Evolutionary conservation across 2,888 invertebrate species (phyloP).

Genomic region (Sinodicranocentrus sp.): DNA sequence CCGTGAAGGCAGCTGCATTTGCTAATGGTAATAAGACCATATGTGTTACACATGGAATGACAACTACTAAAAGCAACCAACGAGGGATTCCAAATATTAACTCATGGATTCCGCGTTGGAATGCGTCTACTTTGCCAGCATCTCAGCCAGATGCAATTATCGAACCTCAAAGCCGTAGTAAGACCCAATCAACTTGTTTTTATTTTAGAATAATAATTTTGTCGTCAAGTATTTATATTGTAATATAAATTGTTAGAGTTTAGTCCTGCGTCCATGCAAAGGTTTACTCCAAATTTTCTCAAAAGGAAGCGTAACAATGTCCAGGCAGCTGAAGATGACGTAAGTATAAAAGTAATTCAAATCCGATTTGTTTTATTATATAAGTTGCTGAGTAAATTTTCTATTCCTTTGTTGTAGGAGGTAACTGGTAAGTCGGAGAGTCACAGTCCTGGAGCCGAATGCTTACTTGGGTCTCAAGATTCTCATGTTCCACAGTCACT

Average conservation of each 20-base stretch:
- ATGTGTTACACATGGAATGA: conserved; percentile 16
- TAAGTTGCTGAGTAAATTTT: not conserved
- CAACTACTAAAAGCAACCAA: conserved; percentile 38
- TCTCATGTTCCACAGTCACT: conserved; percentile 34
- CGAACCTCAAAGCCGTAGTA: conserved; percentile 47
- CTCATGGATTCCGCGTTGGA: conserved; percentile 65
- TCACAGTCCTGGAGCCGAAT: not conserved
- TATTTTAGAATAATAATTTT: conserved; percentile 9
- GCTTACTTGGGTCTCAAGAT: not conserved
- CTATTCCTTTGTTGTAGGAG: not conserved
- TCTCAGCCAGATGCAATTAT: conserved; percentile 3
- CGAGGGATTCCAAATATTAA: conserved; percentile 61
- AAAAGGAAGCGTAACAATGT: conserved; percentile 49
- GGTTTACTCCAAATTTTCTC: conserved; percentile 72
- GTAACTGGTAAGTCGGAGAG: not conserved
- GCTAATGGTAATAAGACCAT: conserved; percentile 25
- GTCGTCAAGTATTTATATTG: too few relatives aligned
- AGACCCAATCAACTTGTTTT: not conserved
- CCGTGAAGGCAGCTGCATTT: conserved; percentile 82
- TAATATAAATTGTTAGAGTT: conserved; percentile 54
- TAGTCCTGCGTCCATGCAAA: conserved; percentile 61
- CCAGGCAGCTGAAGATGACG: conserved; percentile 44
- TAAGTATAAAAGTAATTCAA: not conserved
- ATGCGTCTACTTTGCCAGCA: conserved; percentile 47
- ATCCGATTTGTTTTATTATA: not conserved